These are phyloP conservation scores for Virgularia gustaviana DNA, from an alignment of 92 coral and sea anemone genomes.

Conservation along the genomic window DNA sequence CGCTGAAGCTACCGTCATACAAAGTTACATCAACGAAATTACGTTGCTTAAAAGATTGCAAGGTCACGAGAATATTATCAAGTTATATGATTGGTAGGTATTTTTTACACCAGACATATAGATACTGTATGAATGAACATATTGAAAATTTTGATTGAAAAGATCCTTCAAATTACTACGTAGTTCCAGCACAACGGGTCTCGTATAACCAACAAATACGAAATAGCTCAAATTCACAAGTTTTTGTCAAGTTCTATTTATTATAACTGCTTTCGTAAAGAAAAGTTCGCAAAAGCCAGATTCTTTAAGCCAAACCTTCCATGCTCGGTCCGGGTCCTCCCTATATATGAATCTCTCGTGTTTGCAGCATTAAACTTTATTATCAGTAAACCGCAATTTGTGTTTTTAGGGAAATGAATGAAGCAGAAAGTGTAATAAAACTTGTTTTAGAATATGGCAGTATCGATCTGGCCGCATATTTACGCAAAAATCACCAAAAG, in stretches of 20 bases:
- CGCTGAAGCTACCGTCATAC: constrained; percentile 74
- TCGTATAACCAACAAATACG: no score
- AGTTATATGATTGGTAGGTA: constrained; percentile 87
- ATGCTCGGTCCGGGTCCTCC: no score
- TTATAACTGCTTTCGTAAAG: no score
- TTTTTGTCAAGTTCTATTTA: no score
- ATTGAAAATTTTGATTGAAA: neutral
- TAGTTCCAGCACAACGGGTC: no score
- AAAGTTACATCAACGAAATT: constrained; percentile 93
- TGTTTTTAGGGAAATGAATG: constrained; percentile 73
- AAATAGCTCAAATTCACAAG: no score
- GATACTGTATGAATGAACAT: neutral
- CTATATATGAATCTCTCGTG: no score
- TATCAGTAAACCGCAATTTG: no score
- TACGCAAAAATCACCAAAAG: constrained; percentile 71
- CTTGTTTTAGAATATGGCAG: constrained; percentile 93
- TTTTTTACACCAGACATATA: neutral
- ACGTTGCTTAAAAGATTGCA: constrained; percentile 77
- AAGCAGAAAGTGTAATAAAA: constrained; percentile 60
- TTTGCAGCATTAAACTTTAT: no score
- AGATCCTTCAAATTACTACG: no score
- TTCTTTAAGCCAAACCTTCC: no score
- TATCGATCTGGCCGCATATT: constrained; percentile 83
- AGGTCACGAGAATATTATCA: constrained; percentile 89
- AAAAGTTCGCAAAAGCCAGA: no score